A percentile compares a stretch with the other conserved stretches of the same genome.
Evolutionary conservation across 2,888 invertebrate species (phyloP).

Genomic region (Gymnoscelis rufifasciata): DNA sequence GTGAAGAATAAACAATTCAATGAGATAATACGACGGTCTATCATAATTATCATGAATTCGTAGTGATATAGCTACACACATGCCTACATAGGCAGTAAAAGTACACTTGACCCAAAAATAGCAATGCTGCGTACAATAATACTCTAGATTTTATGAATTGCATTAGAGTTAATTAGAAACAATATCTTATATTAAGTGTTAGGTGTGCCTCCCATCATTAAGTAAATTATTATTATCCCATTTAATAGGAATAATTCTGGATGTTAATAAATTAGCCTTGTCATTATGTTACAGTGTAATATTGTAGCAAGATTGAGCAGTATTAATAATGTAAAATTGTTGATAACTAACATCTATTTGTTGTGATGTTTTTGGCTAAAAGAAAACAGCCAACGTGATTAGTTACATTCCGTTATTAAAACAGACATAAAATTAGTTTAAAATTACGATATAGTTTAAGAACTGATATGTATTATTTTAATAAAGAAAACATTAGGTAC

Average conservation of each 20-base stretch:
- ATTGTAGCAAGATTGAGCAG: not conserved
- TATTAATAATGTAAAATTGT: not conserved
- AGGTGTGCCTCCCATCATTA: too few species aligned
- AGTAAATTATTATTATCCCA: too few species aligned
- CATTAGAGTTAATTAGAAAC: too few species aligned
- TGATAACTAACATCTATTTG: not conserved
- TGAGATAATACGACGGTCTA: constrained; percentile 52
- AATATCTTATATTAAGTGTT: too few species aligned
- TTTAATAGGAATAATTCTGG: too few species aligned
- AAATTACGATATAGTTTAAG: not conserved
- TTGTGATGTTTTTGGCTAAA: not conserved
- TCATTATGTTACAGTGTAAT: too few species aligned
- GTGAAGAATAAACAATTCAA: constrained; percentile 53
- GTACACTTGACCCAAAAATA: constrained; percentile 55
- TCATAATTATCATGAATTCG: constrained; percentile 59
- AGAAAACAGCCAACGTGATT: not conserved
- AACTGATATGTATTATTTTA: too few species aligned
- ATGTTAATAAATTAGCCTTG: too few species aligned
- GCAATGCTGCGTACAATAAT: not conserved
- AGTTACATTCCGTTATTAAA: not conserved
- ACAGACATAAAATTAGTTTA: not conserved
- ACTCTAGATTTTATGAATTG: too few species aligned
- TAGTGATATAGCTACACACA: constrained; percentile 28
- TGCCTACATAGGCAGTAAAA: constrained; percentile 29
- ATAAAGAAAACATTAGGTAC: too few species aligned